A percentile compares a stretch with the other conserved stretches of the same genome.
Evolutionary conservation across 1,140 invertebrate species (phyloP).

Genomic region (Leptonema lineaticorne): DNA sequence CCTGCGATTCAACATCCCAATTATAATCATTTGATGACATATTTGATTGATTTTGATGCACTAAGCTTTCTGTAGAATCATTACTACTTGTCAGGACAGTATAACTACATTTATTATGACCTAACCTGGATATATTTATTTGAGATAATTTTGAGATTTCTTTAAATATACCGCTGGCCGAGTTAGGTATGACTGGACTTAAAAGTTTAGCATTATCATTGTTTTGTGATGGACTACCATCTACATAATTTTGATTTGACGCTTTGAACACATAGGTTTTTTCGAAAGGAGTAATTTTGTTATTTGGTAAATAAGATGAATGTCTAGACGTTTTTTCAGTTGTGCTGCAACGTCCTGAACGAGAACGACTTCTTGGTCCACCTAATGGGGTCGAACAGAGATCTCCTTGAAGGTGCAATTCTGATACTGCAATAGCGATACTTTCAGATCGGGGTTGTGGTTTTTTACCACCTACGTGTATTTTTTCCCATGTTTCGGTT

Average conservation of each 20-base stretch:
- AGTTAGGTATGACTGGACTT: background rate
- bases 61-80: conserved; percentile 69
- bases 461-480: conserved; percentile 66
- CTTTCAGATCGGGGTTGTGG: conserved; percentile 72
- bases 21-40: conserved; percentile 45
- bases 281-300: conserved; percentile 48
- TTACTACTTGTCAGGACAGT: conserved; percentile 66
- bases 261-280: conserved; percentile 51
- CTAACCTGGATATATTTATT: conserved; percentile 68
- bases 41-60: conserved; percentile 45
- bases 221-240: conserved; percentile 43
- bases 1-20: conserved; percentile 38
- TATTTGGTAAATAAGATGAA: conserved; percentile 49
- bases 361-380: conserved; percentile 50
- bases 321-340: conserved; percentile 47
- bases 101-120: conserved; percentile 70
- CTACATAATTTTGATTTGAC: conserved; percentile 49
- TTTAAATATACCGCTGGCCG: conserved; percentile 59
- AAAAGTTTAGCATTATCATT: conserved; percentile 30
- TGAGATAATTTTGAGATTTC: conserved; percentile 75
- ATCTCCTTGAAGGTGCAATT: conserved; percentile 53
- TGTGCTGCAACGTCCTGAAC: conserved; percentile 46
- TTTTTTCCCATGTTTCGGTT: conserved; percentile 75
- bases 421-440: conserved; percentile 61
- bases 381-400: conserved; percentile 40